Percentiles rank a stretch among this genome's conserved stretches.
phyloP scores from a whole-genome alignment of 2,888 invertebrate genomes.

The Stegophylla sp. region DNA sequence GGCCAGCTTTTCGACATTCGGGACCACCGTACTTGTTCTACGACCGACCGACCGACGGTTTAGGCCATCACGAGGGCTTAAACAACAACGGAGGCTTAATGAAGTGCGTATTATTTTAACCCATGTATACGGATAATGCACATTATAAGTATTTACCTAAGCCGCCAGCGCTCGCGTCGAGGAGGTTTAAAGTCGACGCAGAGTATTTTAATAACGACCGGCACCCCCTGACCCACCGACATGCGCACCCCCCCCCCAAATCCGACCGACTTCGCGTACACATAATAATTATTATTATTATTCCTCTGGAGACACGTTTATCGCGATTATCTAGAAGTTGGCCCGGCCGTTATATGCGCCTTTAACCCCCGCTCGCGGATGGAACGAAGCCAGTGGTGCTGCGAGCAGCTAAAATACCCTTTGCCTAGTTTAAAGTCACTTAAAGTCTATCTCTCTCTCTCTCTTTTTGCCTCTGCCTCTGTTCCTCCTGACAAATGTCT shows the following conservation, averaged over 20 bases:
- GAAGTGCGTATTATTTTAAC: neutral
- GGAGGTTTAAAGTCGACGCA: neutral
- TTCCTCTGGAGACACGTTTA: constrained; percentile 41
- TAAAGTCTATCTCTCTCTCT: too few species aligned
- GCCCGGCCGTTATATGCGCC: constrained; percentile 8
- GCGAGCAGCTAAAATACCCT: neutral
- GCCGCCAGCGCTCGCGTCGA: too few species aligned
- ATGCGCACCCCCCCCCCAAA: neutral
- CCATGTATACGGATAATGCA: neutral
- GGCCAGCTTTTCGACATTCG: too few species aligned
- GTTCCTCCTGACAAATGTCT: neutral
- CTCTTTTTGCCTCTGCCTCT: too few species aligned
- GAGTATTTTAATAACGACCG: constrained; percentile 30
- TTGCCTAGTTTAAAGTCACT: neutral
- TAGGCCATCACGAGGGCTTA: too few species aligned
- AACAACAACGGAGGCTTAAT: neutral
- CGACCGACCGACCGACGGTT: too few species aligned
- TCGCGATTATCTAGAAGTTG: constrained; percentile 41
- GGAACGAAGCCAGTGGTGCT: constrained; percentile 42
- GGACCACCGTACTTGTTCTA: too few species aligned
- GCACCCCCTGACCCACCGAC: too few species aligned
- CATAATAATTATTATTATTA: constrained; percentile 6
- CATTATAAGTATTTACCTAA: neutral
- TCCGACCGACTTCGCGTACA: neutral
- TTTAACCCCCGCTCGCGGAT: neutral